Evolutionary conservation across 92 coral and sea anemone species (phyloP), one percentile per base, ranked within the genome.

Genomic region (Epizoanthus illoricatus): DNA sequence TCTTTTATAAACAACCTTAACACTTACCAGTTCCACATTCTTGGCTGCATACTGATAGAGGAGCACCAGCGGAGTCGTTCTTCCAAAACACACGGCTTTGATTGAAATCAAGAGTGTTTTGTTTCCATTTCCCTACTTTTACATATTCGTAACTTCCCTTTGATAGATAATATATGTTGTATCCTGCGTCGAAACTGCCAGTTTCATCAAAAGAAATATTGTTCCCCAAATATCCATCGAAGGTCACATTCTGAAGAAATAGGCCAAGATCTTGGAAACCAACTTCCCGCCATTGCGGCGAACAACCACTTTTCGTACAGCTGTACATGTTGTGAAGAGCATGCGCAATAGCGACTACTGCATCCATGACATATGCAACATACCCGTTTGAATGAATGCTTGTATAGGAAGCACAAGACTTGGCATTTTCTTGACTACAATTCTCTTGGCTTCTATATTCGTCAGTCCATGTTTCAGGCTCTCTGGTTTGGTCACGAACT

Each of bases 351-450:
- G 94, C 89, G 40, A 86, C 84, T 47, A 92, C 94, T 49, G 94
- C 97, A 39, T 92, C 94, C 24, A 92, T 79, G 16, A 92, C 86
- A 56, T 92, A 85, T 16, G 97, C 84, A 3, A 92, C 87, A 79
- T 88, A 88, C n/a, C 91, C 93, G 18, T 87, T 80, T 52, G 73
- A 45, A 47, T 90, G 93, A 7, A 90, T 86, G 21, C 80, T 85
- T 3, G 76, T 55, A 5, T 73, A 10, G 20, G 45, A 43, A n/a
- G 59, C 45, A 66, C 93, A 90, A 4, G 42, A 56, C 0, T 18
- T 57, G 57, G 2, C 43, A 19, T 63, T 47, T 18, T 24, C 68
- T 0, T 45, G 16, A 24, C 17, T 43, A 65, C 93, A 90, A 13
- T 75, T 71, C 42, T 69, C 15, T 16, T 69, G 62, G 5, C 59